These are phyloP conservation scores for Alitta virens DNA, from an alignment of 2,888 invertebrate species.

Conservation along the genomic window DNA sequence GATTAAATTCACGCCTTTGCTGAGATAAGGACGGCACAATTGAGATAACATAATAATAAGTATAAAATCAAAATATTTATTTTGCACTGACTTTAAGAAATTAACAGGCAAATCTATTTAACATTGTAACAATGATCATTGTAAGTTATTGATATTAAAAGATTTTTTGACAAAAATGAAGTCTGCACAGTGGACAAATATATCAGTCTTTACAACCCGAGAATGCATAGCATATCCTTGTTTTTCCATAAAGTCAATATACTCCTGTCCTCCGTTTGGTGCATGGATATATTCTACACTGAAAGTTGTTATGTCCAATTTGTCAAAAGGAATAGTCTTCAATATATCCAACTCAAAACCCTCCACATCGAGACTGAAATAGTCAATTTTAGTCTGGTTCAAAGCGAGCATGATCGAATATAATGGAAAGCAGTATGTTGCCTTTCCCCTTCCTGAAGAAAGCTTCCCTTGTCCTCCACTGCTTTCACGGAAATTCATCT, in stretches of 20 bases:
- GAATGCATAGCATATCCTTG: slow-evolving; percentile 4
- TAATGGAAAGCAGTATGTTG: slow-evolving; percentile 74
- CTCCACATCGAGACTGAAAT: slow-evolving; percentile 68
- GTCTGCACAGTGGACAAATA: slow-evolving; percentile 10
- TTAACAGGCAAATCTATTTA: too few relatives aligned
- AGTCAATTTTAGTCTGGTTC: slow-evolving; percentile 69
- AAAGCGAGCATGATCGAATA: slow-evolving; percentile 78
- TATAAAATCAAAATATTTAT: too few relatives aligned
- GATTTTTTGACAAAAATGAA: slow-evolving; percentile 11
- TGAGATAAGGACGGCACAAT: too few relatives aligned
- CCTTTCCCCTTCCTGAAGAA: not conserved
- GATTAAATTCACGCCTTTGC: too few relatives aligned
- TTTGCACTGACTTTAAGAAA: too few relatives aligned
- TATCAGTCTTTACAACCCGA: slow-evolving; percentile 4
- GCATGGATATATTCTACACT: slow-evolving; percentile 34
- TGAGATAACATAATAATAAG: too few relatives aligned
- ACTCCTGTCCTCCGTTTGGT: slow-evolving; percentile 21
- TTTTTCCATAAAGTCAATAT: slow-evolving; percentile 18
- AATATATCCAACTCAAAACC: slow-evolving; percentile 63
- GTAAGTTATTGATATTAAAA: too few relatives aligned
- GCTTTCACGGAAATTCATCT: slow-evolving; percentile 16
- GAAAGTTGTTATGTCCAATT: slow-evolving; percentile 58
- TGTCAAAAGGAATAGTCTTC: slow-evolving; percentile 64
- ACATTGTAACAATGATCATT: too few relatives aligned
- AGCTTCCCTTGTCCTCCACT: slow-evolving; percentile 16